phyloP scores from a whole-genome alignment of 1,140 invertebrate genomes.

The Bombus soroeensis region DNA sequence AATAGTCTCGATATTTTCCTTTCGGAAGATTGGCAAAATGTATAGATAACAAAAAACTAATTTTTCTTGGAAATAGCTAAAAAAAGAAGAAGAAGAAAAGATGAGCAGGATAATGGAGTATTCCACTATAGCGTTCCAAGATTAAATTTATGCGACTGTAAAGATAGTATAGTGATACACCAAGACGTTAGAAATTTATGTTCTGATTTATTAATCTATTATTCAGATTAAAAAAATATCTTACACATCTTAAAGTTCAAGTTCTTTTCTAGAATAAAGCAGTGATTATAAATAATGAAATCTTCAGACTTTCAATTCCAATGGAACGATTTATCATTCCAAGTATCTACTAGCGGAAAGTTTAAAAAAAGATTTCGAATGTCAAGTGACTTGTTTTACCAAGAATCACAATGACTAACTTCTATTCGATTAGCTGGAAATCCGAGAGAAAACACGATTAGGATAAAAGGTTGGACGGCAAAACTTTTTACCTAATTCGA shows the following conservation, averaged over 20 bases:
- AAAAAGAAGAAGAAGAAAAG: not conserved
- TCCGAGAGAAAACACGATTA: conserved; percentile 47
- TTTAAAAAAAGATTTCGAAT: not conserved
- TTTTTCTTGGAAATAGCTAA: not conserved
- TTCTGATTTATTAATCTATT: too few relatives aligned
- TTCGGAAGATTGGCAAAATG: too few relatives aligned
- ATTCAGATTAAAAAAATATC: too few relatives aligned
- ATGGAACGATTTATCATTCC: too few relatives aligned
- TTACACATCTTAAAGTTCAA: not conserved
- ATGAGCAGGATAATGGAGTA: not conserved
- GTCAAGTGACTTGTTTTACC: not conserved
- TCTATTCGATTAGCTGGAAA: not conserved
- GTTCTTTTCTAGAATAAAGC: not conserved
- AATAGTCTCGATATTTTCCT: too few relatives aligned
- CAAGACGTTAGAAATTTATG: not conserved
- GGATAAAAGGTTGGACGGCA: conserved; percentile 55
- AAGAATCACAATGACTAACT: not conserved
- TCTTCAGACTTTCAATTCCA: too few relatives aligned
- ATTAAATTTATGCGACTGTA: not conserved
- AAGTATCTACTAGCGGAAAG: not conserved
- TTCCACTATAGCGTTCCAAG: too few relatives aligned
- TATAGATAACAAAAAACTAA: not conserved
- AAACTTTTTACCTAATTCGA: conserved; percentile 60
- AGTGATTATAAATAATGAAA: too few relatives aligned
- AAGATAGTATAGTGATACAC: not conserved